phyloP scores from a whole-genome alignment of 2,888 invertebrate species.

The Teleiodes luculella region DNA sequence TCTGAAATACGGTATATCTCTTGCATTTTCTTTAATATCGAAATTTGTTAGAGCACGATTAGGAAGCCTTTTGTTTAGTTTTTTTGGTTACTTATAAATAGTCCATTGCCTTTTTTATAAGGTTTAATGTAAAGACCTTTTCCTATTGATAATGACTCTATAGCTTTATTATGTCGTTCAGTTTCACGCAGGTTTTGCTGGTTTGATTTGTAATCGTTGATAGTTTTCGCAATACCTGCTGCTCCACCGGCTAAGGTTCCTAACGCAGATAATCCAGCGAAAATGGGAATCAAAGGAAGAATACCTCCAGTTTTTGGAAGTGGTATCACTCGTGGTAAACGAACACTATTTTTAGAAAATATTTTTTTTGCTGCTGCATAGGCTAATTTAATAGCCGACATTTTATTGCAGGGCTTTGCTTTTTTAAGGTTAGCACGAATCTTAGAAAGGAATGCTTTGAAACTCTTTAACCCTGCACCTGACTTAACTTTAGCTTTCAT shows the following conservation, averaged over 20 bases:
- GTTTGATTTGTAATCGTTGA: conserved; percentile 33
- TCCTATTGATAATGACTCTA: conserved; percentile 45
- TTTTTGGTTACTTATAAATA: conserved; percentile 21
- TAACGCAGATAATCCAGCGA: conserved; percentile 39
- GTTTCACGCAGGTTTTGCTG: conserved; percentile 16
- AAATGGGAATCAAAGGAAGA: conserved; percentile 38
- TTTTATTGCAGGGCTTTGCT: conserved; percentile 6
- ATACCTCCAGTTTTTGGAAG: conserved; percentile 42
- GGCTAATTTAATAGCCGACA: conserved; percentile 13
- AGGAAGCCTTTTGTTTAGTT: conserved; percentile 24
- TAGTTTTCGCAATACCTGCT: conserved; percentile 38
- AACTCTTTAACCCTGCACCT: conserved; percentile 1
- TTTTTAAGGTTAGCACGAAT: conserved; percentile 2
- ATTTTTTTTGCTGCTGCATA: conserved; percentile 12
- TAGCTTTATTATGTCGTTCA: conserved; percentile 22
- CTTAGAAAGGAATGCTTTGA: not conserved
- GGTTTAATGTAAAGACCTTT: conserved; percentile 39
- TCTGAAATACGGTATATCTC: conserved; percentile 23
- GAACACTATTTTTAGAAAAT: not conserved
- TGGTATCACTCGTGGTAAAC: conserved; percentile 24
- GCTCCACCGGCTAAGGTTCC: conserved; percentile 41
- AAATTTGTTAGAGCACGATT: conserved; percentile 12
- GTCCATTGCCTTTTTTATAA: conserved; percentile 25
- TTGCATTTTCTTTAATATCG: conserved; percentile 7
- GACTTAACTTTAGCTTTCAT: conserved; percentile 39